Conservation (phyloP, 2,888 invertebrate species). For the Stictocephala bisonia region DNA sequence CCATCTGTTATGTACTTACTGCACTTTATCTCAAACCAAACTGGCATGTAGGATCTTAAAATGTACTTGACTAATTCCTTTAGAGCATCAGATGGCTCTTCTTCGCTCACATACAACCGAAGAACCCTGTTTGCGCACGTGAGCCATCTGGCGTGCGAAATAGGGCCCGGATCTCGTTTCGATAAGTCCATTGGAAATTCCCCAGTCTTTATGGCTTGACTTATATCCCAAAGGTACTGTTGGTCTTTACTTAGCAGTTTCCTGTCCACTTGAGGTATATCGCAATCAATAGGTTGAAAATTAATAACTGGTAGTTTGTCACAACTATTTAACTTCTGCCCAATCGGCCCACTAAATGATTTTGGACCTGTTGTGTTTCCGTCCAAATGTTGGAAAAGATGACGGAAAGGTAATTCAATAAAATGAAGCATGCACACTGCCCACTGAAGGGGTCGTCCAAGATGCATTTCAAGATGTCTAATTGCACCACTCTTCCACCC, state of each 20-base stretch:
- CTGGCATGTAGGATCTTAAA: slow-evolving; percentile 19
- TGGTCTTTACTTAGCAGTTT: slow-evolving; percentile 49
- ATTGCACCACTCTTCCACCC: slow-evolving; percentile 39
- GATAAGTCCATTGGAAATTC: slow-evolving; percentile 42
- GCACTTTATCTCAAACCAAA: slow-evolving; percentile 42
- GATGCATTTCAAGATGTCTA: slow-evolving; percentile 30
- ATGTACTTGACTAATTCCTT: slow-evolving; percentile 21
- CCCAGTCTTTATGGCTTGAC: slow-evolving; percentile 42
- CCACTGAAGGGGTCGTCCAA: slow-evolving; percentile 36
- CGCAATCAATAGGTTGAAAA: slow-evolving; percentile 45
- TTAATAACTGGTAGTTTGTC: slow-evolving; percentile 48
- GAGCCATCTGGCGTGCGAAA: slow-evolving; percentile 38
- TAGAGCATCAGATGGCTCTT: slow-evolving; percentile 26
- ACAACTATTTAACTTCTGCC: slow-evolving; percentile 42
- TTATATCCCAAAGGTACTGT: slow-evolving; percentile 48
- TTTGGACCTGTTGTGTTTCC: slow-evolving; percentile 49
- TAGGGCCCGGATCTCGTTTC: slow-evolving; percentile 20
- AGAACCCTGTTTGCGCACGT: slow-evolving; percentile 37
- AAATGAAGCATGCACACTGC: slow-evolving; percentile 30
- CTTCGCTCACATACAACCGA: slow-evolving; percentile 12
- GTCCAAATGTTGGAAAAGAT: slow-evolving; percentile 48
- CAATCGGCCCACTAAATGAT: slow-evolving; percentile 49
- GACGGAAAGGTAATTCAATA: slow-evolving; percentile 39
- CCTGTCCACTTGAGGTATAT: slow-evolving; percentile 31
- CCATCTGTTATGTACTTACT: slow-evolving; percentile 32